Percentiles rank a stretch among this genome's conserved stretches.
phyloP scores from a whole-genome alignment of 2,797 vertebrate species.

The Acanthornis magna region DNA sequence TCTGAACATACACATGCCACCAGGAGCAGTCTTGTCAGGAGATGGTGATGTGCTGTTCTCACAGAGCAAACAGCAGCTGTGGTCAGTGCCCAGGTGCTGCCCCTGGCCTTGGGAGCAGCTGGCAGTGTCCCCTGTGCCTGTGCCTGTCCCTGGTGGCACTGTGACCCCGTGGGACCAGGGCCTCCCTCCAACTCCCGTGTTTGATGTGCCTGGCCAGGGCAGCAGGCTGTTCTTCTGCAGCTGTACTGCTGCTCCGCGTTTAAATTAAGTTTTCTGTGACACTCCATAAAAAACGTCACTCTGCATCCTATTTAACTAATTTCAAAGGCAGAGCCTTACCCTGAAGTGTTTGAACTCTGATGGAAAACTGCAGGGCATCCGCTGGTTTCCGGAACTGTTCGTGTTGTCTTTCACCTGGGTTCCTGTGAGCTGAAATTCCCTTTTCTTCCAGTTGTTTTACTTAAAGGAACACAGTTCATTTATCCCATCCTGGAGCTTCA shows the following conservation, averaged over 20 bases:
- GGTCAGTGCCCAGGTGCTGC: not conserved
- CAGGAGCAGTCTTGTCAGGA: not conserved
- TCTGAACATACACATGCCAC: not conserved
- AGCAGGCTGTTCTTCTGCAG: not conserved
- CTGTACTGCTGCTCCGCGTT: not conserved
- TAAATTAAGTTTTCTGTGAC: not conserved
- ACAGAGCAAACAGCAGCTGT: fast-evolving
- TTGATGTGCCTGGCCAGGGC: not conserved
- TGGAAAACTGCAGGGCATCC: not conserved
- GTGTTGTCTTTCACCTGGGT: not conserved
- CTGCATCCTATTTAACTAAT: not conserved
- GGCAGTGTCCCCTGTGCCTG: fast-evolving
- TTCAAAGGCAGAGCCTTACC: not conserved
- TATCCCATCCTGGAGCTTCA: not conserved
- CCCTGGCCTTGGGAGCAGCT: not conserved
- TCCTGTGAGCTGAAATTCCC: not conserved
- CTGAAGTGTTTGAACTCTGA: not conserved
- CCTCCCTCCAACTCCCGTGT: not conserved
- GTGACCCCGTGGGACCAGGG: fast-evolving
- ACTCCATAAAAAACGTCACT: not conserved
- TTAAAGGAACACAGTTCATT: not conserved
- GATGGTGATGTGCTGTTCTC: not conserved
- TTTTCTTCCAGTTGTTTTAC: not conserved
- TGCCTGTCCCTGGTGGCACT: not conserved
- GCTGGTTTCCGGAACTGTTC: not conserved